phyloP scores from a whole-genome alignment of 2,113 vertebrate species.

The Aix galericulata region DNA sequence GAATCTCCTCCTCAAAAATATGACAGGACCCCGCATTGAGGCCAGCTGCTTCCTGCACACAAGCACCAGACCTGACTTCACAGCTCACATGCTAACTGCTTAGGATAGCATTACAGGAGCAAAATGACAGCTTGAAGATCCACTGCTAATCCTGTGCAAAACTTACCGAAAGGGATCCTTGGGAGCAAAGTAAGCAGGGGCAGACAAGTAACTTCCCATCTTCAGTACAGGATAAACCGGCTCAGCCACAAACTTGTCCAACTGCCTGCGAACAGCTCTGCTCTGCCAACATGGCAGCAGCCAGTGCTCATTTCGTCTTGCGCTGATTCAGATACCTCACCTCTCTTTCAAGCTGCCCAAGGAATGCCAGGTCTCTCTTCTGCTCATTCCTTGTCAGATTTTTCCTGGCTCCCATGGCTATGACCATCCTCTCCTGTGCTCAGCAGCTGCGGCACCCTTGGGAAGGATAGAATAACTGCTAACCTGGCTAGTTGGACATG shows the following conservation, averaged over 20 bases:
- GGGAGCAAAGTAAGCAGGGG: constrained; percentile 75
- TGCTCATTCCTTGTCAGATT: constrained; percentile 32
- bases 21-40: not conserved
- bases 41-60: fast-evolving
- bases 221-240: constrained; percentile 71
- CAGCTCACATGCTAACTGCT: not conserved
- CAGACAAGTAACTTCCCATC: constrained; percentile 83
- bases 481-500: constrained; percentile 3
- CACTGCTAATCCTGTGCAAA: not conserved
- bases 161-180: constrained; percentile 81
- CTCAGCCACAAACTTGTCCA: constrained; percentile 72
- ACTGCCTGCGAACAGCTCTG: constrained; percentile 69
- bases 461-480: not conserved
- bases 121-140: not conserved
- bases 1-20: not conserved
- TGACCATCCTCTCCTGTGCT: not conserved
- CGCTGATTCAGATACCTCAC: constrained; percentile 57
- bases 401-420: constrained; percentile 55
- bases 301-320: constrained; percentile 57
- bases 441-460: not conserved
- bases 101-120: not conserved
- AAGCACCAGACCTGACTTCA: not conserved
- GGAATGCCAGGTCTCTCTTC: constrained; percentile 50
- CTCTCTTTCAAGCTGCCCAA: constrained; percentile 64
- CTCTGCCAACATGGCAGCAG: constrained; percentile 75